Conservation (phyloP, 2,113 vertebrate genomes). For the Neodontobutis hainanensis region DNA sequence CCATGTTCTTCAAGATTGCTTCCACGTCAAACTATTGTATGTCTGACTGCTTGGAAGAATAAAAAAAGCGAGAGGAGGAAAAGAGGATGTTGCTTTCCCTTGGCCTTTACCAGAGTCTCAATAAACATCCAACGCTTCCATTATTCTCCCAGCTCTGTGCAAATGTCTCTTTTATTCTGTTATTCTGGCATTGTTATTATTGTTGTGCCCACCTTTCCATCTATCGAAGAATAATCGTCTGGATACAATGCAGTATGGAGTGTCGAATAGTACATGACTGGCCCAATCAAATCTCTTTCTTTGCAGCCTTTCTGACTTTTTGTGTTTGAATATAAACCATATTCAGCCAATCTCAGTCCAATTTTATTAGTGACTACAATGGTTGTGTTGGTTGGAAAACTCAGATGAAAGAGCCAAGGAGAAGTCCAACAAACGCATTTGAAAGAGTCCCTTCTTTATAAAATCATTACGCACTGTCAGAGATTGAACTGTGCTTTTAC, state of each 20-base stretch:
- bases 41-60: not conserved
- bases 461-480: no score
- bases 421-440: no score
- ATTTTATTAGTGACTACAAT: not conserved
- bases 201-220: constrained; percentile 42
- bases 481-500: not conserved
- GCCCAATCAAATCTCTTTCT: constrained; percentile 31
- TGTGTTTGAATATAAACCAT: constrained; percentile 19
- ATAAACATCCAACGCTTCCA: constrained; percentile 46
- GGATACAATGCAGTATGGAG: constrained; percentile 29
- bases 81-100: constrained; percentile 33
- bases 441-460: no score
- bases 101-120: constrained; percentile 42
- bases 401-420: not conserved
- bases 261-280: not conserved
- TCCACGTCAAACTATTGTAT: constrained; percentile 14
- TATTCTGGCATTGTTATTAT: constrained; percentile 47
- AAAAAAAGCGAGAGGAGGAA: no score
- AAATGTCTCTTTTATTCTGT: constrained; percentile 54
- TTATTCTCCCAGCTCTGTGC: constrained; percentile 42
- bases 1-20: constrained; percentile 58
- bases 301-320: constrained; percentile 8
- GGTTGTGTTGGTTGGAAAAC: not conserved
- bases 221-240: constrained; percentile 45
- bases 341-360: constrained; percentile 14